These are phyloP conservation scores for Diplodus puntazzo DNA, from an alignment of 2,797 vertebrate genomes.

Conservation along the genomic window DNA sequence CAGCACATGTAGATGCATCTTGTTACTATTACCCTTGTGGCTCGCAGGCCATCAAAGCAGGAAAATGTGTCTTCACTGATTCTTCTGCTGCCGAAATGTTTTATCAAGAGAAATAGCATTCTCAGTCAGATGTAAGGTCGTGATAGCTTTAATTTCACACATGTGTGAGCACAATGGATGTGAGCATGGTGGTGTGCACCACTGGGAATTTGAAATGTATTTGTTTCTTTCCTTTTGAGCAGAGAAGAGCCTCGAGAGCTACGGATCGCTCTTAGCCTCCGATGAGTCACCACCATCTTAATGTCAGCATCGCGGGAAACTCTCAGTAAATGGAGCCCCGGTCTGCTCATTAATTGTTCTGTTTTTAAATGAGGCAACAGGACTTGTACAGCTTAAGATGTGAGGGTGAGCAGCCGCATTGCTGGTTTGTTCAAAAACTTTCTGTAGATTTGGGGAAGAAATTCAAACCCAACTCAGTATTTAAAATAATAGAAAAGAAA, in stretches of 20 bases:
- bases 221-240: conserved; percentile 65
- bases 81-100: conserved; percentile 66
- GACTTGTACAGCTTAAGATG: conserved; percentile 7
- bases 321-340: neutral
- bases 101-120: conserved; percentile 77
- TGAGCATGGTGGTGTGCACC: conserved; percentile 58
- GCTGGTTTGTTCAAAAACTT: neutral
- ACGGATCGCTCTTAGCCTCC: conserved; percentile 45
- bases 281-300: conserved; percentile 42
- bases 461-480: too few species aligned
- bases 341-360: conserved; percentile 20
- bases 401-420: neutral
- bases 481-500: too few species aligned
- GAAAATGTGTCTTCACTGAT: conserved; percentile 73
- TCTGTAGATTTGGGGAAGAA: too few species aligned
- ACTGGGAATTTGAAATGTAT: conserved; percentile 67
- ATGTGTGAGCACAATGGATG: conserved; percentile 77
- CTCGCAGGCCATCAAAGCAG: conserved; percentile 68
- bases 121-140: conserved; percentile 75
- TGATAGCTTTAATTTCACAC: conserved; percentile 86
- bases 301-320: conserved; percentile 32
- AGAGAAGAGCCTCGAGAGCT: conserved; percentile 40
- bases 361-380: conserved; percentile 25
- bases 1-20: conserved; percentile 66
- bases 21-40: conserved; percentile 70